Evolutionary conservation across 1,140 invertebrate species (phyloP), one percentile per base, ranked within the genome.

Genomic region (Apolygus lucorum): DNA sequence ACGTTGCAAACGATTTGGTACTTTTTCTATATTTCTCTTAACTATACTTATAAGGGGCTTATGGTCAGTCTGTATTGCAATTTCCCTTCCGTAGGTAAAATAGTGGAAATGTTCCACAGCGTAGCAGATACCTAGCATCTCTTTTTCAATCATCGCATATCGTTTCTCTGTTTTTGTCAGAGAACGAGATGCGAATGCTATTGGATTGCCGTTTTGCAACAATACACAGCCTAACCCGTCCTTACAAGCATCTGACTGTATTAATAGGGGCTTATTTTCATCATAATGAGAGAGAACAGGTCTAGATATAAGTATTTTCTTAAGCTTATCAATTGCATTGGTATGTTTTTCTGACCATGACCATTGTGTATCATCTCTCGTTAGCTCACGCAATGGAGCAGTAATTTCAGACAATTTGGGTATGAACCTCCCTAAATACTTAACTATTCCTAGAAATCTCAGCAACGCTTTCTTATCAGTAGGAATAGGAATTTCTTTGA

Each of bases 401-500:
- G 26, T 65, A 25, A 34, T 13, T 42, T 67, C 34, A 21, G 65
- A 67, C 13, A 67, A 25, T 28, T 67, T 67, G n/a, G 65, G 65
- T 13, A 67, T 67, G 13, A 67, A 67, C 22, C 42, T 67, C 29
- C 27, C 65, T 34, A 49, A 17, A 67, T 67, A 67, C 26, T 67
- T 67, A 2, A 67, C 34, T 25, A 67, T 34, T 67, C 65, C 28
- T 67, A 67, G 34, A 21, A 67, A 67, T 42, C 65, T 67, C 65
- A 67, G 2, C n/a, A 67, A 28, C 27, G 2, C 27, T 67, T 67
- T 34, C 29, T 75, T 73, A 74, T 76, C 78, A 26, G 42, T 75
- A 25, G 78, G 78, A n/a, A 49, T 69, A 42, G 75, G 68, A 8
- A 79, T 68, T 27, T 79, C 73, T 64, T 73, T 49, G 8, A 82